Evolutionary conservation across 1,140 invertebrate genomes (phyloP).

Genomic region (Achroia grisella): DNA sequence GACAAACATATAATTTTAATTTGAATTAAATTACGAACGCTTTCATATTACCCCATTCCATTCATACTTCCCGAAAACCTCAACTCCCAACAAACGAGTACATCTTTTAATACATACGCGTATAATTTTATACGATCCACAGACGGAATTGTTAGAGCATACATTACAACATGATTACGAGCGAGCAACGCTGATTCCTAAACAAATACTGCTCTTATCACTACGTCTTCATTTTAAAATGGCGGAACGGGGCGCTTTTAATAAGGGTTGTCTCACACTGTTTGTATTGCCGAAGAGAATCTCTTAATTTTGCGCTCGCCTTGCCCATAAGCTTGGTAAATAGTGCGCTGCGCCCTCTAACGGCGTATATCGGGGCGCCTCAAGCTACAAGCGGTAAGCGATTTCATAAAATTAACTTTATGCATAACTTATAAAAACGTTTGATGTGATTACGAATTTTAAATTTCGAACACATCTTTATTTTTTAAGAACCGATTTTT

Average conservation of each 20-base stretch:
- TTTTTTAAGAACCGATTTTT: too few relatives aligned
- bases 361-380: constrained; percentile 24
- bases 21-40: too few relatives aligned
- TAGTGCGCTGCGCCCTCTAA: constrained; percentile 31
- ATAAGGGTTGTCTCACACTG: constrained; percentile 53
- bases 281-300: constrained; percentile 46
- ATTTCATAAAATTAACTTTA: too few relatives aligned
- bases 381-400: constrained; percentile 19
- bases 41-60: too few relatives aligned
- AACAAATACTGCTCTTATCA: constrained; percentile 39
- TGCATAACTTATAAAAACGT: too few relatives aligned
- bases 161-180: constrained; percentile 2
- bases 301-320: constrained; percentile 57
- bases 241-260: constrained; percentile 28
- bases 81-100: too few relatives aligned
- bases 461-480: too few relatives aligned
- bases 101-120: too few relatives aligned
- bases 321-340: constrained; percentile 46
- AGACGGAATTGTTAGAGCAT: not conserved
- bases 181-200: constrained; percentile 24
- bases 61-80: too few relatives aligned
- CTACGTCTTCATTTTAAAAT: constrained; percentile 47
- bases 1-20: too few relatives aligned
- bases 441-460: too few relatives aligned
- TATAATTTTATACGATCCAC: too few relatives aligned